Conservation (phyloP, 1,140 invertebrate genomes). For the Lordiphosa clarofinis region DNA sequence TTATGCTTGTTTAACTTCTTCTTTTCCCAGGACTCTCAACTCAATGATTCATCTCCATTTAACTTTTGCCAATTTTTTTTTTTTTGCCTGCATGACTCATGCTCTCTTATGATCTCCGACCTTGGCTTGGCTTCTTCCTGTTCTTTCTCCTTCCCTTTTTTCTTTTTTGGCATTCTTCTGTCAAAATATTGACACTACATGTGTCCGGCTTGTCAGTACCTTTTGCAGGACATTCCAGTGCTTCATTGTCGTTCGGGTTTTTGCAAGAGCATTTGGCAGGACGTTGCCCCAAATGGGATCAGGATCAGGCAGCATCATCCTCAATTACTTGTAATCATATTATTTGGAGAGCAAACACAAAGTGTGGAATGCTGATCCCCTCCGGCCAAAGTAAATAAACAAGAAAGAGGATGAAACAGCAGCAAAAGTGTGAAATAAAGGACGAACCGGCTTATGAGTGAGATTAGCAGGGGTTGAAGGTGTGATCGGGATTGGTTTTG, state of each 20-base stretch:
- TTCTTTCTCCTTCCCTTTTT: too few species aligned
- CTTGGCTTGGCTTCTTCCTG: too few species aligned
- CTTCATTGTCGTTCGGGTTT: constrained; percentile 3
- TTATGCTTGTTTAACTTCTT: too few species aligned
- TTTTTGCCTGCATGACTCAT: too few species aligned
- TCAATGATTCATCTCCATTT: too few species aligned
- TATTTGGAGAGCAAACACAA: constrained; percentile 58
- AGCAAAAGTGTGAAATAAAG: constrained; percentile 14
- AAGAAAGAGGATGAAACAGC: constrained; percentile 13
- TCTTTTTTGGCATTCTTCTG: constrained; percentile 74
- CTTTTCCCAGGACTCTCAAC: too few species aligned
- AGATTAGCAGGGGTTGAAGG: constrained; percentile 43
- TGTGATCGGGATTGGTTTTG: constrained; percentile 20
- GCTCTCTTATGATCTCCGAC: too few species aligned
- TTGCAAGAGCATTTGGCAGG: constrained; percentile 16
- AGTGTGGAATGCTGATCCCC: not conserved
- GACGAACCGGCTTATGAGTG: constrained; percentile 24
- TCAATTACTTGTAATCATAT: constrained; percentile 73
- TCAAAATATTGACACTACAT: constrained; percentile 76
- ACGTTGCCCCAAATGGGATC: constrained; percentile 49
- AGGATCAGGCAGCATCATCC: constrained; percentile 2
- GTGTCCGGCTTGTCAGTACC: constrained; percentile 53
- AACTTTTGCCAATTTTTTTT: too few species aligned
- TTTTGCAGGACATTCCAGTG: constrained; percentile 17
- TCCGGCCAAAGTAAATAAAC: constrained; percentile 39